Evolutionary conservation across 2,797 vertebrate genomes (phyloP).

Genomic region (Channa striata): DNA sequence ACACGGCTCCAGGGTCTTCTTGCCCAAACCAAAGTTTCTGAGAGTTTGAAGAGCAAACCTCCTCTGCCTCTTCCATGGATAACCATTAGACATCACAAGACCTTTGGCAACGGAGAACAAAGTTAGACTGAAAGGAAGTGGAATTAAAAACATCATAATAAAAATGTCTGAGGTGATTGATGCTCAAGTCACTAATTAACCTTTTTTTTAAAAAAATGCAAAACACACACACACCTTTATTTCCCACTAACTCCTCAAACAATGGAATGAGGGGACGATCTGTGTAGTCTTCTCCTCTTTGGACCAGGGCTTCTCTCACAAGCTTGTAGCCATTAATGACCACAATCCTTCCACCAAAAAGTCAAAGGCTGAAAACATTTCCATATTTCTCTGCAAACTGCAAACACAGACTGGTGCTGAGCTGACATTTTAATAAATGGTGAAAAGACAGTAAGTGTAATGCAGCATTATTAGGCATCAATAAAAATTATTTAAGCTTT

Average conservation of each 20-base stretch:
- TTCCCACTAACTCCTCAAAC: background rate
- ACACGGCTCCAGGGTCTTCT: constrained; percentile 63
- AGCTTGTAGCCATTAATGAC: no score
- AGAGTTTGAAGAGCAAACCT: constrained; percentile 79
- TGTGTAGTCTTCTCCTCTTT: constrained; percentile 62
- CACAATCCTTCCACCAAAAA: no score
- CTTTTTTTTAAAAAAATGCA: constrained; percentile 8
- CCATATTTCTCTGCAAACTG: no score
- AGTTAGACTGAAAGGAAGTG: background rate
- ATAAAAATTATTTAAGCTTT: no score
- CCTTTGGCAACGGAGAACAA: constrained; percentile 59
- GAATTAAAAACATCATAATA: no score
- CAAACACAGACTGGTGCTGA: no score
- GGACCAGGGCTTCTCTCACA: constrained; percentile 31
- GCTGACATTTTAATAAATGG: no score
- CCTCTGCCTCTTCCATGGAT: constrained; percentile 72
- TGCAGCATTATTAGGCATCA: no score
- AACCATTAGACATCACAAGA: constrained; percentile 62
- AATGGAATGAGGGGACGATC: constrained; percentile 66
- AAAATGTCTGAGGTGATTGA: no score
- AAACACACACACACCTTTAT: constrained; percentile 49
- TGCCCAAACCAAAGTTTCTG: constrained; percentile 78
- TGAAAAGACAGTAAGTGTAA: no score
- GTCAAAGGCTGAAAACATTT: constrained; percentile 23
- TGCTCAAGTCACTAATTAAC: no score